Evolutionary conservation across 2,888 invertebrate genomes (phyloP).

Genomic region (Drosophila nigricruria): DNA sequence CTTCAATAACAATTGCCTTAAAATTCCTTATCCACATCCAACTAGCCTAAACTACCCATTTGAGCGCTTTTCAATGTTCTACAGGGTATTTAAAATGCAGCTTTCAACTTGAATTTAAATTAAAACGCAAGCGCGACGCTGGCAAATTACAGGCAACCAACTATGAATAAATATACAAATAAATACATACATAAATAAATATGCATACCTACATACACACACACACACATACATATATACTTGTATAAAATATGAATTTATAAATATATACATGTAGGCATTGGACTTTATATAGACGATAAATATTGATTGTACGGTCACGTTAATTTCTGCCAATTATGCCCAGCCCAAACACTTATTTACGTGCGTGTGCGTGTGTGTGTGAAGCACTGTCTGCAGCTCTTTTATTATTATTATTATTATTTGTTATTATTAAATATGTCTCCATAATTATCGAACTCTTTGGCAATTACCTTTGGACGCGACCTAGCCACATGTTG

Average conservation of each 20-base stretch:
- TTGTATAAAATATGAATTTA: constrained; percentile 31
- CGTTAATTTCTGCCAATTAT: constrained; percentile 78
- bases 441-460: constrained; percentile 62
- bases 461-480: constrained; percentile 25
- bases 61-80: background rate
- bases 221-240: constrained; percentile 10
- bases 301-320: constrained; percentile 75
- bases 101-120: constrained; percentile 76
- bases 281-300: constrained; percentile 58
- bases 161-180: constrained; percentile 55
- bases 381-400: constrained; percentile 32
- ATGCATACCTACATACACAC: background rate
- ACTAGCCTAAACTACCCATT: background rate
- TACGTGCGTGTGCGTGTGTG: constrained; percentile 4
- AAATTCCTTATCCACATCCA: background rate
- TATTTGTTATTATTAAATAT: constrained; percentile 66
- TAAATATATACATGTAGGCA: constrained; percentile 29
- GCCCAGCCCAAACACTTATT: constrained; percentile 38
- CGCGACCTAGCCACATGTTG: constrained; percentile 33
- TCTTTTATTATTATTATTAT: constrained; percentile 51
- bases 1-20: background rate
- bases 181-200: constrained; percentile 10
- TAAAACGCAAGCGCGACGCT: constrained; percentile 64
- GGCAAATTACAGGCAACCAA: constrained; percentile 61
- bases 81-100: constrained; percentile 43